Base-by-base conservation (phyloP, 2,888 invertebrate genomes). In the Clunio marinus region DNA sequence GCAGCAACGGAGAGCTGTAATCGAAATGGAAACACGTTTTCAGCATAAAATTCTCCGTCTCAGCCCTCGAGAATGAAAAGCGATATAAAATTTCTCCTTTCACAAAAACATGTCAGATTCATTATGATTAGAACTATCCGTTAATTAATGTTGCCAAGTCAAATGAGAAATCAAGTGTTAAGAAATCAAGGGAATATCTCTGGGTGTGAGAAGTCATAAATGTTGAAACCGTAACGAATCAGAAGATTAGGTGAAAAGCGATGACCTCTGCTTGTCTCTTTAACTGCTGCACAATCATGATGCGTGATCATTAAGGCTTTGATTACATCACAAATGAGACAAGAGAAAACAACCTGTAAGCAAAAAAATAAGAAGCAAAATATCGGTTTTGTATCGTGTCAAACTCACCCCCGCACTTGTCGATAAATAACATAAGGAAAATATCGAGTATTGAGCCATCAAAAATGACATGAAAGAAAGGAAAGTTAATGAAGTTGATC, bases 401-500 rank as follows among this genome's bases (percentile, higher is more conserved):
- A n/a, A n/a, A n/a, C n/a, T n/a, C 27, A 27, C 25, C 57, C 57
- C 27, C 41, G 41, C 15, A 13, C 10, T 3, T 13, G 15, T 25
- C 13, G 15, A 27, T 27, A 5, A 45, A 24, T 57, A 27, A 27
- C 57, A 57, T 27, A 57, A 24, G 57, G 57, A 57, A 57, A 57
- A 57, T 46, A 24, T 41, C 27, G 46, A 66, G 13, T 5, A 62
- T 62, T 62, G 66, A 51, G 66, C 28, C 22, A 24, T 66, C 46
- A 66, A 32, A n/a, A 65, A n/a, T 15, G 22, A 22, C 20, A 51
- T n/a, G 51, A 51, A 25, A 27, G 27, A 57, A 57, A 13, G 58
- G 25, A 25, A 60, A 68, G 68, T 68, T 68, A 68, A 68, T 68
- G 58, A 68, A 68, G 58, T 58, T 58, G 68, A 68, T 68, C 58